Evolutionary conservation across 2,888 invertebrate species (phyloP).

Genomic region (Sminthurides aquaticus): DNA sequence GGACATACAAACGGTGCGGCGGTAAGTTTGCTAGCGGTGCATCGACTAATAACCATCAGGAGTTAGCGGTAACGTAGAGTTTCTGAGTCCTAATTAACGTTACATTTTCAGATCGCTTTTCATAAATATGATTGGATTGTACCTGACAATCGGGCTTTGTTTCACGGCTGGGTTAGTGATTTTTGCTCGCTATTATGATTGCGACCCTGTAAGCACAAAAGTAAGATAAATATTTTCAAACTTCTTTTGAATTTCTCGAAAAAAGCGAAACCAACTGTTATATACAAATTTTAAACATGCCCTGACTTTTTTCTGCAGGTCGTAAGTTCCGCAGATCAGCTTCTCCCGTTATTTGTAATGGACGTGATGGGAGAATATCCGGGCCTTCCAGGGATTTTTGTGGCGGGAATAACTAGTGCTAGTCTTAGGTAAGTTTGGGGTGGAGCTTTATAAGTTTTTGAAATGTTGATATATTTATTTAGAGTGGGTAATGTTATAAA

Average conservation of each 20-base stretch:
- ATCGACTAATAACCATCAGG: not conserved
- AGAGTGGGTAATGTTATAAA: not conserved
- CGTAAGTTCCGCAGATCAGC: constrained; percentile 24
- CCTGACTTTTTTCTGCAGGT: not conserved
- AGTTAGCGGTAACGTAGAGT: not conserved
- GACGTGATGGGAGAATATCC: constrained; percentile 28
- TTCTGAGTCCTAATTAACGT: too few species aligned
- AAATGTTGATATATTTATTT: too few species aligned
- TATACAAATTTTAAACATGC: not conserved
- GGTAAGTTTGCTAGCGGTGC: too few species aligned
- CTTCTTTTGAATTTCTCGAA: constrained; percentile 11
- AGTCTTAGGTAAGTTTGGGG: constrained; percentile 23
- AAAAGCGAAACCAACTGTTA: not conserved
- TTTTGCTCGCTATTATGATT: constrained; percentile 69
- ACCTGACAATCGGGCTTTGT: constrained; percentile 74
- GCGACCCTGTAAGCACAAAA: constrained; percentile 68
- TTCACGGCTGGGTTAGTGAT: constrained; percentile 80
- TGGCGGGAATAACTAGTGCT: constrained; percentile 30
- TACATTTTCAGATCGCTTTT: constrained; percentile 58
- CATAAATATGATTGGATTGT: constrained; percentile 66
- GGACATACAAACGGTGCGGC: constrained; percentile 22
- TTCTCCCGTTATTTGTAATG: constrained; percentile 31
- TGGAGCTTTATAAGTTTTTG: not conserved
- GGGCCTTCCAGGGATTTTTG: constrained; percentile 34
- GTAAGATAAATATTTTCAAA: too few species aligned